These are phyloP conservation scores for Eleginops maclovinus DNA, from an alignment of 2,113 vertebrate genomes.

Conservation along the genomic window DNA sequence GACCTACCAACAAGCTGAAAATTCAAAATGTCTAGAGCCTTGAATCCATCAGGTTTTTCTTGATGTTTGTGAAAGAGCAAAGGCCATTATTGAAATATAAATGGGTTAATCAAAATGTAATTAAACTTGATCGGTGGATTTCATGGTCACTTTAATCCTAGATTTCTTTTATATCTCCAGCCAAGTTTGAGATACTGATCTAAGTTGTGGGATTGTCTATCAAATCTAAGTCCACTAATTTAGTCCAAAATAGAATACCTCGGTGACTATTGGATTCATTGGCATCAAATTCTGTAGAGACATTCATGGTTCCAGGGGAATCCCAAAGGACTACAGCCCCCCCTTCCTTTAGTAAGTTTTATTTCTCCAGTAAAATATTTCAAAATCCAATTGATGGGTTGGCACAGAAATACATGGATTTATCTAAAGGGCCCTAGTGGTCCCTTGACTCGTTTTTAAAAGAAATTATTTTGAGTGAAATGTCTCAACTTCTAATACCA, in stretches of 20 bases:
- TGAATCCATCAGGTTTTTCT: neutral
- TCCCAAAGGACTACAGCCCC: neutral
- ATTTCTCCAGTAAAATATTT: neutral
- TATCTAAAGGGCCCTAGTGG: neutral
- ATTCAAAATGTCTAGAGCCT: neutral
- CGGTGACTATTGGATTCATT: neutral
- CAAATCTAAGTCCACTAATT: neutral
- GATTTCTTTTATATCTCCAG: too few species aligned
- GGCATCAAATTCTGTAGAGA: neutral
- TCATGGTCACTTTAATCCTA: neutral
- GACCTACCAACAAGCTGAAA: neutral
- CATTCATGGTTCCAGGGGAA: neutral
- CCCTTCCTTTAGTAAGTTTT: too few species aligned
- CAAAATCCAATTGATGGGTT: neutral
- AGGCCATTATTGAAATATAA: neutral
- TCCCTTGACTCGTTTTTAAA: neutral
- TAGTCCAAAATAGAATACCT: neutral
- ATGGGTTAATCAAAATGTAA: neutral
- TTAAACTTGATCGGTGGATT: neutral
- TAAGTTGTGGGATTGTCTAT: neutral
- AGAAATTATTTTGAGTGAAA: too few species aligned
- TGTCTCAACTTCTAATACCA: too few species aligned
- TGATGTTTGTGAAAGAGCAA: neutral
- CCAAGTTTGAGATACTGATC: neutral
- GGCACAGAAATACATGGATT: neutral